Percentiles rank a stretch among this genome's conserved stretches.
phyloP scores from a whole-genome alignment of 2,888 invertebrate genomes.

The Aleiodes leptofemur region DNA sequence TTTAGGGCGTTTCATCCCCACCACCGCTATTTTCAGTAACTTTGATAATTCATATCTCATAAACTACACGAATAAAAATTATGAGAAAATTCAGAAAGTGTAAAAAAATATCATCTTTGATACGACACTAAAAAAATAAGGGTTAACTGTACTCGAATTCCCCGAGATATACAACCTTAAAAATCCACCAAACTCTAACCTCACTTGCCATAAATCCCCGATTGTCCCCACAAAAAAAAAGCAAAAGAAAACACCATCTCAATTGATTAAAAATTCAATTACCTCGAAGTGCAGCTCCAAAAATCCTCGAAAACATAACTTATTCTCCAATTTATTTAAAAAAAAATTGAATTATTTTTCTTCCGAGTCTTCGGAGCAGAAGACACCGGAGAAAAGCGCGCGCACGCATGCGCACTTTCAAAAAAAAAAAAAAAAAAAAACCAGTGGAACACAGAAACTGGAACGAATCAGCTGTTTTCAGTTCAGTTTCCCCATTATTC shows the following conservation, averaged over 20 bases:
- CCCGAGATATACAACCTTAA: too few species aligned
- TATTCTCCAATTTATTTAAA: neutral
- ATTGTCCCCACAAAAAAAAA: neutral
- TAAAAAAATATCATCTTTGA: too few species aligned
- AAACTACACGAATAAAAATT: too few species aligned
- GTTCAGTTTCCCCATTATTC: conserved; percentile 38
- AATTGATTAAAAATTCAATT: conserved; percentile 12
- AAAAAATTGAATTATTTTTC: neutral
- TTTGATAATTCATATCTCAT: too few species aligned
- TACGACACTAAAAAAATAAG: too few species aligned
- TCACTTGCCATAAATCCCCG: conserved; percentile 18
- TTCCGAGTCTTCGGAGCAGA: conserved; percentile 4
- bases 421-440: conserved; percentile 38
- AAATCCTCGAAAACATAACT: conserved; percentile 46
- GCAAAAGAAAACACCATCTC: neutral
- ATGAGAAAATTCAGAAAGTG: too few species aligned
- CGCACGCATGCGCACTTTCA: conserved; percentile 13
- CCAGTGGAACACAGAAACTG: conserved; percentile 40
- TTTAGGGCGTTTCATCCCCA: too few species aligned
- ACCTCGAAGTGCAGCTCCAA: conserved; percentile 63
- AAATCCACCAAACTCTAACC: conserved; percentile 48
- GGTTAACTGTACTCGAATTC: too few species aligned
- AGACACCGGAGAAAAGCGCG: conserved; percentile 14
- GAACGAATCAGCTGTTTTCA: conserved; percentile 67
- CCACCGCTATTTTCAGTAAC: too few species aligned